Base-by-base conservation (phyloP, 2,888 invertebrate genomes). In the Acheta domesticus region DNA sequence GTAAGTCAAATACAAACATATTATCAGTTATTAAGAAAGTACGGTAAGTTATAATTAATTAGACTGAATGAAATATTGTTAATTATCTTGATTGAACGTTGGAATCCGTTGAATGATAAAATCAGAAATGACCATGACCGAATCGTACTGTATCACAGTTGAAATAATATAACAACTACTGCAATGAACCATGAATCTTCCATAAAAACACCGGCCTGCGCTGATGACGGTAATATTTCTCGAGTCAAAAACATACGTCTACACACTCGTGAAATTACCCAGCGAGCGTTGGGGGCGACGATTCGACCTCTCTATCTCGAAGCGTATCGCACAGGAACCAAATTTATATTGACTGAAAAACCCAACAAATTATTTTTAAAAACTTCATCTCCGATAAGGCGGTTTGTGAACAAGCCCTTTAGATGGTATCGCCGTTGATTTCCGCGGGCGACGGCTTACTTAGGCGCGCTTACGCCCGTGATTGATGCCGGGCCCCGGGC, bases 381-480 rank as follows among this genome's bases (percentile, higher is more conserved):
- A 62, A 19, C 62, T 62, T n/a, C 62, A 62, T 62, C 62, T 62
- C 62, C 62, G 62, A 62, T 62, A 62, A 62, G 62, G 62, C 14
- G 62, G 62, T 62, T 62, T 62, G 62, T 62, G 62, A 62, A 62
- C 62, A 62, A 62, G 62, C n/a, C 62, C n/a, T 62, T 62, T 62
- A 62, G 62, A 62, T 62, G 62, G 16, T 62, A 62, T 62, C 62
- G n/a, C n/a, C 0, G 14, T 8, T 62, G 62, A 14, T 62, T 62
- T 62, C 62, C 16, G n/a, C n/a, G 8, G 62, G 62, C 62, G 62
- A 62, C 62, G 11, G 16, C 62, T 62, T 62, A 62, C 62, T 62
- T 62, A n/a, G 62, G 4, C 62, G 36, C 16, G 62, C 16, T 62
- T 62, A 14, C 62, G 14, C 12, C 4, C 16, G n/a, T 62, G 62